Base-by-base conservation (phyloP, 2,888 invertebrate genomes). In the Dasysyrphus albostriatus region DNA sequence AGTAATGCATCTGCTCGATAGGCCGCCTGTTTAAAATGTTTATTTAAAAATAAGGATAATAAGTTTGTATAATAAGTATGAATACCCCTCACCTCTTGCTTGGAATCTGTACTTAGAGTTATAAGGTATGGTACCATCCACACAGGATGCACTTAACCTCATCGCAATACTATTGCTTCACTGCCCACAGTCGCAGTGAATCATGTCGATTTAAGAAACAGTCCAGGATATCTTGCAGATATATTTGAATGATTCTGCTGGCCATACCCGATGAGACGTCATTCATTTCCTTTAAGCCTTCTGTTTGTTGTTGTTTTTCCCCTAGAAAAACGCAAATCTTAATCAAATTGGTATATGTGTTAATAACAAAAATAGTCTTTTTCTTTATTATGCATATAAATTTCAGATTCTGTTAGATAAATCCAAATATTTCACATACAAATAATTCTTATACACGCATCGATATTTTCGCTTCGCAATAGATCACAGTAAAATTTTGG, bases 221-320 rank as follows among this genome's bases (percentile, higher is more conserved):
- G 89, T 98, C 97, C 80, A 99, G 94, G 87, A 99, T 97, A 93
- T 98, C 97, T 91, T 98, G 98, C 90, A 99, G 94, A 93, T 99
- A 99, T 89, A 98, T 93, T 92, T 99, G 99, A 91, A 99, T 99
- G 61, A 99, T 98, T 5, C 99, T 98, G 90, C 98, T 98, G 19
- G 99, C 98, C 98, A 99, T 98, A 51, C 99, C 99, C 32, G 99
- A 98, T 47, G 98, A 98, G 16, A 99, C 96, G 93, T 99, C 98
- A 74, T 98, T 98, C 99, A 99, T 99, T 94, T 99, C 99, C 92
- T 99, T 99, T 83, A 99, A 94, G 93, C 99, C 98, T 93, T 99
- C 99, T 89, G 96, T 95, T 92, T 98, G 98, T 16, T 98, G 97
- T 90, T 96, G 94, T 91, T 97, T 98, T 72, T 97, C 96, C 98